phyloP scores from a whole-genome alignment of 2,888 invertebrate genomes.

The Pemphredon lugubris region DNA sequence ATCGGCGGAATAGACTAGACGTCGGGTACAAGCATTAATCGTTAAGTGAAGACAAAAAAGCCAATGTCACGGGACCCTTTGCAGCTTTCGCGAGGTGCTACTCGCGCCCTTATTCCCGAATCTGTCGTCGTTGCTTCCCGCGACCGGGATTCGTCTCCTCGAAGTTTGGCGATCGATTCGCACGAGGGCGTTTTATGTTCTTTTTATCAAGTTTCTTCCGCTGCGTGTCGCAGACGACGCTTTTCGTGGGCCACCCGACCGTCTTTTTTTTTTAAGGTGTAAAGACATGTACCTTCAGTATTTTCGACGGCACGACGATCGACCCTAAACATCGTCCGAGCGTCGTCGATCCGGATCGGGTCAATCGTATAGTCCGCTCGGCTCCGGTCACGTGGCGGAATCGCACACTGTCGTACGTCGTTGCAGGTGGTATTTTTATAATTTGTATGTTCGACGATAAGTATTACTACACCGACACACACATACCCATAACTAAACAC shows the following conservation, averaged over 20 bases:
- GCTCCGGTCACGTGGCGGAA: constrained; percentile 43
- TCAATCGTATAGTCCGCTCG: constrained; percentile 13
- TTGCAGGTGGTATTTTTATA: constrained; percentile 69
- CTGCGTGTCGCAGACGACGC: constrained; percentile 39
- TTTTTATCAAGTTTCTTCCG: constrained; percentile 44
- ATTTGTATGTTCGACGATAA: constrained; percentile 66
- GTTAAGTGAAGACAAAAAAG: constrained; percentile 47
- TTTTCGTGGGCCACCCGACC: constrained; percentile 21
- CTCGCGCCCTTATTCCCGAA: constrained; percentile 30
- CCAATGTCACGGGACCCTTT: constrained; percentile 72
- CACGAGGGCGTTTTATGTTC: no score
- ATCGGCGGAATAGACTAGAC: no score
- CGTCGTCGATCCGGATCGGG: constrained; percentile 28
- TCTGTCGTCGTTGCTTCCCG: constrained; percentile 11
- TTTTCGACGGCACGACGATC: constrained; percentile 41
- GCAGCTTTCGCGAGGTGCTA: constrained; percentile 69
- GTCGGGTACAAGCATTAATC: constrained; percentile 50
- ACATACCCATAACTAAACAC: constrained; percentile 5
- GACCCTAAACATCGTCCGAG: not conserved
- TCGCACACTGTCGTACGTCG: constrained; percentile 57
- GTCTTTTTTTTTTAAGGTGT: constrained; percentile 23
- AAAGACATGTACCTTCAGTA: constrained; percentile 46
- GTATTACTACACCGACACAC: constrained; percentile 57
- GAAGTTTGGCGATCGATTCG: constrained; percentile 8
- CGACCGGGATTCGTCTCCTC: not conserved